A percentile compares a stretch with the other conserved stretches of the same genome.
phyloP scores from a whole-genome alignment of 2,888 invertebrate species.

The Pyrochroa serraticornis region DNA sequence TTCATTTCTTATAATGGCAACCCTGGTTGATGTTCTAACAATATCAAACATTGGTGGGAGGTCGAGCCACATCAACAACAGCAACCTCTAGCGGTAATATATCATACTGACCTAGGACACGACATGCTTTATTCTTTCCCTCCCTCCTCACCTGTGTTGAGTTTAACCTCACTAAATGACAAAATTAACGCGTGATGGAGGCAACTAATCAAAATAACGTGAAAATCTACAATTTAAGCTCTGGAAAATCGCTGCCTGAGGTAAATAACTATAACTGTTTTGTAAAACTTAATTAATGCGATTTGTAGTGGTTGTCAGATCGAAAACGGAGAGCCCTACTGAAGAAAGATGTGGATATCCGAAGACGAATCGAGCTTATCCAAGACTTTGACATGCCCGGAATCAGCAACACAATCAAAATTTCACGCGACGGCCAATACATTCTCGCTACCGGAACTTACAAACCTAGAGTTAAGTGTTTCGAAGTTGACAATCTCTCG shows the following conservation, averaged over 20 bases:
- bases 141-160: too few relatives aligned
- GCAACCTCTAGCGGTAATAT: too few relatives aligned
- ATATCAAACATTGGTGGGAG: too few relatives aligned
- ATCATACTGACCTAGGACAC: too few relatives aligned
- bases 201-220: conserved; percentile 93
- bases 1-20: too few relatives aligned
- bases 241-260: conserved; percentile 95
- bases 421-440: conserved; percentile 91
- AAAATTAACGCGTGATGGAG: conserved; percentile 70
- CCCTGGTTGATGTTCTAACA: too few relatives aligned
- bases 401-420: conserved; percentile 81
- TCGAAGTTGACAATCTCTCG: conserved; percentile 93
- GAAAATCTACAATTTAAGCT: conserved; percentile 97
- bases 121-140: too few relatives aligned
- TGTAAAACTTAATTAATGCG: conserved; percentile 26
- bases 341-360: conserved; percentile 88
- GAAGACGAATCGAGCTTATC: conserved; percentile 91
- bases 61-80: too few relatives aligned
- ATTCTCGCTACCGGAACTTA: conserved; percentile 93
- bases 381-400: conserved; percentile 99
- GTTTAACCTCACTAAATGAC: conserved; percentile 22
- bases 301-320: conserved; percentile 83
- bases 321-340: conserved; percentile 79
- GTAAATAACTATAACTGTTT: conserved; percentile 61
- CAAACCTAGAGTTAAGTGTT: conserved; percentile 95